Base-by-base conservation (phyloP, 2,113 vertebrate species). In the Tautogolabrus adspersus region DNA sequence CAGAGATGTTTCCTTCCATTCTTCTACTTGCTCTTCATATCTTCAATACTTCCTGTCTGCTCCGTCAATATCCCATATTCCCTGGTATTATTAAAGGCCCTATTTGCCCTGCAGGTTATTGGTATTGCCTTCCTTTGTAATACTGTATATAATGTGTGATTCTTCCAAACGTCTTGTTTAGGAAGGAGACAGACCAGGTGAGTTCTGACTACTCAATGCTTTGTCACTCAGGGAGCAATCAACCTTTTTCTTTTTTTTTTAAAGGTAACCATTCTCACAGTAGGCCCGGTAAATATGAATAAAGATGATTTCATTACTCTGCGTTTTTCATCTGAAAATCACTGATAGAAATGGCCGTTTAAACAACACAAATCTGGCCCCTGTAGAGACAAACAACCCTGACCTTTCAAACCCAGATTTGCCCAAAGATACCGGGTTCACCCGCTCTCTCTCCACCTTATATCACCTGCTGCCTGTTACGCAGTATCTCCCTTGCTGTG, bases 51-150 rank as follows among this genome's bases (percentile, higher is more conserved):
- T 30, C 30, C 34, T 12, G n/a, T 19, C 10, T 66, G 62, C 73
- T 44, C 69, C 51, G n/a, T 68, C 16, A 11, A 2, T 30, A 60
- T 7, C 63, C 8, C 44, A n/a, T 61, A 55, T 67, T 46, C 12
- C 21, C 65, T 70, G 37, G 37, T 40, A 55, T 49, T 8, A 8
- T 23, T 34, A 34, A 4, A 18, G 58, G 21, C 55, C 60, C 34
- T 49, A 72, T 34, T 79, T 84, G 76, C 82, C 77, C 66, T 72
- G 62, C 61, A 57, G 72, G 42, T 73, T 38, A 55, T 47, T 55
- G 44, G 6, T 7, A 11, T 42, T 34, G 15, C 30, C 30, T 3
- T 26, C 30, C 6, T 34, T 34, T 34, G 13, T 3, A 46, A 13
- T 44, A 10, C 12, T 44, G 26, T 26, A 44, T 44, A 13, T 44